phyloP scores from a whole-genome alignment of 2,797 vertebrate species.

The Vultur gryphus region DNA sequence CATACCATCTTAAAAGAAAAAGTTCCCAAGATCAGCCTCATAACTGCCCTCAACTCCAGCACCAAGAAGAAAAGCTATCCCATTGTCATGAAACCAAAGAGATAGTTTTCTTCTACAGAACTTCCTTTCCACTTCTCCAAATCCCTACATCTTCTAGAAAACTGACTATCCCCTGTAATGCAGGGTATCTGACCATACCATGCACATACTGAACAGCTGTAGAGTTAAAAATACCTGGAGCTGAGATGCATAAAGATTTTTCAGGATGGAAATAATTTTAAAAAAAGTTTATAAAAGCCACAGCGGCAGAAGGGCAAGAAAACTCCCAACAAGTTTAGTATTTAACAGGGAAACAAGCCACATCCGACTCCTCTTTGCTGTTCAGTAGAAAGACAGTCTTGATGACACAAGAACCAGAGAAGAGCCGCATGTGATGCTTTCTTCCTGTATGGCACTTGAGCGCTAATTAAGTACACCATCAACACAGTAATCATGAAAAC shows the following conservation, averaged over 20 bases:
- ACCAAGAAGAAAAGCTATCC: not conserved
- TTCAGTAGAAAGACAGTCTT: not conserved
- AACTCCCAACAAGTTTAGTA: not conserved
- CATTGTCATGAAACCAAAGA: not conserved
- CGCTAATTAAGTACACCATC: not conserved
- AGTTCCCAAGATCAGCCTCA: not conserved
- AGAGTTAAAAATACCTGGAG: not conserved
- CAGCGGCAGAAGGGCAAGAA: not conserved
- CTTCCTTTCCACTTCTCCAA: not conserved
- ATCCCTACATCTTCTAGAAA: not conserved
- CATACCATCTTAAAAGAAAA: not conserved
- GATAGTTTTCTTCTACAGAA: not conserved
- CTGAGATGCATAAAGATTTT: not conserved
- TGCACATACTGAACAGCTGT: not conserved
- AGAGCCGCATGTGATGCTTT: fast-evolving
- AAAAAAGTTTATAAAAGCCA: not conserved
- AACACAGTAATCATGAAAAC: not conserved
- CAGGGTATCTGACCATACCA: fast-evolving
- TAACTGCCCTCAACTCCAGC: not conserved
- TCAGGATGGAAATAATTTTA: not conserved
- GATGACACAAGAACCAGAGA: not conserved
- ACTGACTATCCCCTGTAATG: not conserved
- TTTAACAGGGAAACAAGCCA: not conserved
- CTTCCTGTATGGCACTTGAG: not conserved
- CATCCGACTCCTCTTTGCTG: fast-evolving